Percentiles rank a stretch among this genome's conserved stretches.
Evolutionary conservation across 2,113 vertebrate genomes (phyloP).

Genomic region (Poecilia latipinna): DNA sequence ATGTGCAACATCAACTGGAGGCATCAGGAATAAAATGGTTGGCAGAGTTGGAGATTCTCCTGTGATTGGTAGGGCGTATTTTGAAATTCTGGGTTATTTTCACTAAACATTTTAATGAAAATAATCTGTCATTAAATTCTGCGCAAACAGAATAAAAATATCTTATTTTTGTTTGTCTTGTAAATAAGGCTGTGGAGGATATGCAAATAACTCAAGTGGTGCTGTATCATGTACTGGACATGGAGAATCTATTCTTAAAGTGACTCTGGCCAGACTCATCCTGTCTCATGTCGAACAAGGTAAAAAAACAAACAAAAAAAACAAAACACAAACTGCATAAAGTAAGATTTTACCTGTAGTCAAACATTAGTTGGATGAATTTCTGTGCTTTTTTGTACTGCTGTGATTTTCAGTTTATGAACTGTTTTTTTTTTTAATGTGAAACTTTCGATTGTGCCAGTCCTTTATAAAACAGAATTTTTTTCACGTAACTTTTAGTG

Average conservation of each 20-base stretch:
- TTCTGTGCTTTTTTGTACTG: neutral
- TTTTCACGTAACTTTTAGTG: too few relatives aligned
- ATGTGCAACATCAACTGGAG: constrained; percentile 82
- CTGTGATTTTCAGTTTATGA: too few relatives aligned
- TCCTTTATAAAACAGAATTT: too few relatives aligned
- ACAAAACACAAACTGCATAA: neutral
- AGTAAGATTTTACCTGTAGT: neutral
- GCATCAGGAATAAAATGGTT: constrained; percentile 84
- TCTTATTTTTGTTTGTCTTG: constrained; percentile 2
- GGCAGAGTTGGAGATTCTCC: constrained; percentile 87
- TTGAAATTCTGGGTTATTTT: neutral
- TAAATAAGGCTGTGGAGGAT: constrained; percentile 71
- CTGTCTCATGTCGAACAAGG: constrained; percentile 79
- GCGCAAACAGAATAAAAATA: neutral
- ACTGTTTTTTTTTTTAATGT: too few relatives aligned
- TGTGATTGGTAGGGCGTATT: constrained; percentile 74
- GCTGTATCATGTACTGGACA: constrained; percentile 76
- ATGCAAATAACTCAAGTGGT: constrained; percentile 71
- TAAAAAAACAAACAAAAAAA: constrained; percentile 31
- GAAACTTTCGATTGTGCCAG: too few relatives aligned
- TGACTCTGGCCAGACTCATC: constrained; percentile 73
- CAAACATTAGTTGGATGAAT: neutral
- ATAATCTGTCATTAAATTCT: too few relatives aligned
- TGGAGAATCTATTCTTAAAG: constrained; percentile 80
- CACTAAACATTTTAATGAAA: too few relatives aligned